Base-by-base conservation (phyloP, 2,113 vertebrate species). In the Chlamydotis undulata region DNA sequence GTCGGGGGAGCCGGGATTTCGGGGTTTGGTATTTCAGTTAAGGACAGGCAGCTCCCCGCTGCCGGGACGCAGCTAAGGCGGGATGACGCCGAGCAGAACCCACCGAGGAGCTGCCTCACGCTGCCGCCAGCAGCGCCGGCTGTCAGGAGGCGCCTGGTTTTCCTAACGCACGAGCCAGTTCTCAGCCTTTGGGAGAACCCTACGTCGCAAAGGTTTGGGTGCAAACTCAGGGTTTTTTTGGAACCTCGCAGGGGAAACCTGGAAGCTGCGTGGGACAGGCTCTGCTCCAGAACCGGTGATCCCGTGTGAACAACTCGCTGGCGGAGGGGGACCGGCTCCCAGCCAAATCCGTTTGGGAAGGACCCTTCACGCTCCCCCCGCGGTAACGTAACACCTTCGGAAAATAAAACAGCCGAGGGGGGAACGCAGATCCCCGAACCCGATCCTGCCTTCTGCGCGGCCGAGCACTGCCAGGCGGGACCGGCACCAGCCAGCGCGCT, bases 341-440 rank as follows among this genome's bases (percentile, higher is more conserved):
- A 39, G 39, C 39, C 39, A 39, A 75, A 75, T 9, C 50, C 24
- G 9, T 24, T 21, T 39, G 67, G 37, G 37, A 65, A 53, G 19
- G 82, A 63, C 17, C 29, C 14, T 19, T 63, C 9, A 28, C 7
- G 1, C 4, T 23, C 14, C 15, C 25, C 9, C 7, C 17, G 6
- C 1, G 0, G 23, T 18, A 57, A 41, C 9, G 2, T 5, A 35
- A 10, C 29, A 31, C 21, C 41, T 4, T 56, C 0, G 2, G 61
- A 35, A 70, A 69, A 76, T 0, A 11, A 24, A 6, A 8, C 41
- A 55, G 52, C 63, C 6, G 2, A 45, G 41, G 53, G 53, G 14
- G 28, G 28, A 69, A 29, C 26, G 2, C 31, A 14, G 19, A 33
- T 28, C 37, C 35, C 47, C 11, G 4, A 23, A 10, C 6, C 41